A percentile compares a stretch with the other conserved stretches of the same genome.
Evolutionary conservation across 2,113 vertebrate genomes (phyloP).

Genomic region (Xiphophorus couchianus): DNA sequence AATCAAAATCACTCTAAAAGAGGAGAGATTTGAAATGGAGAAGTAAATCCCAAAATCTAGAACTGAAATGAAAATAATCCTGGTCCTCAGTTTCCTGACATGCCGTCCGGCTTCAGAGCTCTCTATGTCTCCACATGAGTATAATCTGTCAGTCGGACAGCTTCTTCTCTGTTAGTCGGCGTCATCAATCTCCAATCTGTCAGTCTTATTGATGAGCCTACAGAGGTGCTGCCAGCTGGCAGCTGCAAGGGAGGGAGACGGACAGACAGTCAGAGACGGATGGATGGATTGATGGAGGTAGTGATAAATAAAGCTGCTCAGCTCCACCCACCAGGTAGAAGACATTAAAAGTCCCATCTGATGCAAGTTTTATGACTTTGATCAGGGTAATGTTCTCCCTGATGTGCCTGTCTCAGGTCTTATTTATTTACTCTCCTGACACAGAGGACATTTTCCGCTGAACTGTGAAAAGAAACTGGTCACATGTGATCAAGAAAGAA

Average conservation of each 20-base stretch:
- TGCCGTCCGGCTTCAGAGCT: constrained; percentile 1
- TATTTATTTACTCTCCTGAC: constrained; percentile 53
- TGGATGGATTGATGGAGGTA: constrained; percentile 46
- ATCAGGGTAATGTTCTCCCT: constrained; percentile 57
- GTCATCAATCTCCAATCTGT: constrained; percentile 64
- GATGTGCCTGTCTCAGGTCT: constrained; percentile 35
- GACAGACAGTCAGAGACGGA: constrained; percentile 52
- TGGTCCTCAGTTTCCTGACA: not conserved
- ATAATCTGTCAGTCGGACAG: constrained; percentile 62
- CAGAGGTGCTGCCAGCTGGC: constrained; percentile 66
- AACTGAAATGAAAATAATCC: not conserved
- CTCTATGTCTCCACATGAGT: constrained; percentile 19
- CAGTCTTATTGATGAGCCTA: constrained; percentile 63
- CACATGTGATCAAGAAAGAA: not conserved
- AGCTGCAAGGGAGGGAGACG: constrained; percentile 28
- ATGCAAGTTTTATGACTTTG: constrained; percentile 62
- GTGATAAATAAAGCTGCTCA: constrained; percentile 51
- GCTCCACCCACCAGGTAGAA: constrained; percentile 52
- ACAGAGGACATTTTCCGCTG: not conserved
- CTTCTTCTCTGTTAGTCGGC: constrained; percentile 50
- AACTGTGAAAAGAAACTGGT: constrained; percentile 16
- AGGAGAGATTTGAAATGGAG: not conserved
- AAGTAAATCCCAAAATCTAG: not conserved
- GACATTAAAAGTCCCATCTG: constrained; percentile 61
- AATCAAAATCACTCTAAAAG: not conserved